Conservation (phyloP, 2,888 invertebrate species). For the Drosophila neotestacea region DNA sequence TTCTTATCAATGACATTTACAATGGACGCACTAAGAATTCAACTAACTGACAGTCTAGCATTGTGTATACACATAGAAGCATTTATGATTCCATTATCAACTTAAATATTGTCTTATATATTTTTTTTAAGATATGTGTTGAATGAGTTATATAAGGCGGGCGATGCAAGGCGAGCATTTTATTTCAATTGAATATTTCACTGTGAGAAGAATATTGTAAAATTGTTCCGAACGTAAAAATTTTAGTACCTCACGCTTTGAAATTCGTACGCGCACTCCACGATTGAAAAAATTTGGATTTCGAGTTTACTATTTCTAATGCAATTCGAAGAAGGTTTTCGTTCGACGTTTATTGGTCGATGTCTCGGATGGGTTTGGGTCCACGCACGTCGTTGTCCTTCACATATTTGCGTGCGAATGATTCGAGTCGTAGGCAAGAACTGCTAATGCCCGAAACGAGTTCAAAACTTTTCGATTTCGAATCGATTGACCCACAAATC, state of each 20-base stretch:
- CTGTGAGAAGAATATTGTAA: slow-evolving; percentile 15
- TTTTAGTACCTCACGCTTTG: slow-evolving; percentile 74
- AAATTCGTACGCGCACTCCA: slow-evolving; percentile 79
- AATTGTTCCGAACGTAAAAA: slow-evolving; percentile 35
- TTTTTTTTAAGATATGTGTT: slow-evolving; percentile 3
- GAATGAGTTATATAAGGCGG: slow-evolving; percentile 38
- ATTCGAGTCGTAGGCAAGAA: slow-evolving; percentile 69
- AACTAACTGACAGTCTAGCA: slow-evolving; percentile 15
- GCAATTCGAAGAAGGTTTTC: slow-evolving; percentile 58
- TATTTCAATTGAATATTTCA: slow-evolving; percentile 21
- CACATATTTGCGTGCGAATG: slow-evolving; percentile 79
- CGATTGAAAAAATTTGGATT: slow-evolving; percentile 59
- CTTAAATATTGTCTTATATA: slow-evolving; percentile 15
- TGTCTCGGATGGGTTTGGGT: slow-evolving; percentile 46
- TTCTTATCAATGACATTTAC: slow-evolving; percentile 51
- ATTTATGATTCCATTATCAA: slow-evolving; percentile 33
- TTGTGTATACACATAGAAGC: neutral
- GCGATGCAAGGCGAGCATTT: neutral
- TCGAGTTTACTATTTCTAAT: slow-evolving; percentile 54
- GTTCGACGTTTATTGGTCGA: slow-evolving; percentile 29
- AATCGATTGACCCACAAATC: slow-evolving; percentile 76
- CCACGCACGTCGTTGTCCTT: slow-evolving; percentile 78
- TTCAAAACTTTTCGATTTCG: slow-evolving; percentile 81
- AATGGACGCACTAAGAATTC: slow-evolving; percentile 18
- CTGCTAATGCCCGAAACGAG: slow-evolving; percentile 71